A percentile compares a stretch with the other conserved stretches of the same genome.
Evolutionary conservation across 1,140 invertebrate genomes (phyloP).

Genomic region (Aphelinus atriplicis): DNA sequence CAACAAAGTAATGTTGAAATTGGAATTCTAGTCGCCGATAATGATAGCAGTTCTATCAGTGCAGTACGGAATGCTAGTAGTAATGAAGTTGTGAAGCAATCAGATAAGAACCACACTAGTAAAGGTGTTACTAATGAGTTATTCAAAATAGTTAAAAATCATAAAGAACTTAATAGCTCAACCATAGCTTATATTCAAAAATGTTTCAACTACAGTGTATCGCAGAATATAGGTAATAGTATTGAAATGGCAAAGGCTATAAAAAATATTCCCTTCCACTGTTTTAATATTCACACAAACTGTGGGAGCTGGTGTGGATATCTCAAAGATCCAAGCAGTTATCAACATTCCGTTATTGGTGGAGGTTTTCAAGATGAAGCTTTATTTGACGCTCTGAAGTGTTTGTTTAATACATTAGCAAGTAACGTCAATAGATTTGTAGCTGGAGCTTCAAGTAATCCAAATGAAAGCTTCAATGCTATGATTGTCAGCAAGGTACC

Average conservation of each 20-base stretch:
- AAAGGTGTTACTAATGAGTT: no score
- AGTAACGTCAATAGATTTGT: conserved; percentile 26
- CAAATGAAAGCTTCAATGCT: conserved; percentile 44
- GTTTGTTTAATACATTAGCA: conserved; percentile 34
- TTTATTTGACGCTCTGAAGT: conserved; percentile 28
- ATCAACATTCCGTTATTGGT: conserved; percentile 34
- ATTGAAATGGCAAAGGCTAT: conserved; percentile 40
- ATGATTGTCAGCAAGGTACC: conserved; percentile 38
- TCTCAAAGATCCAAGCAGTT: conserved; percentile 23
- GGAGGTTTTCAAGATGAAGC: conserved; percentile 33
- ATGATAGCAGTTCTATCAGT: no score
- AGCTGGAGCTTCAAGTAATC: conserved; percentile 39
- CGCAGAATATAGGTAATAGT: conserved; percentile 43
- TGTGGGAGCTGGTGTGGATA: conserved; percentile 42
- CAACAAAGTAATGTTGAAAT: conserved; percentile 28
- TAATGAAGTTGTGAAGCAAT: no score
- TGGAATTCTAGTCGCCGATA: no score
- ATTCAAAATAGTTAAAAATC: no score
- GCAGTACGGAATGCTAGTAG: no score
- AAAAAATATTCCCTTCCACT: conserved; percentile 40
- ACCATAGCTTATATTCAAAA: conserved; percentile 44
- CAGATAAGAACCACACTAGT: no score
- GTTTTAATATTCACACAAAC: conserved; percentile 37
- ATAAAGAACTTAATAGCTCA: conserved; percentile 35
- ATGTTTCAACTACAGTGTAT: conserved; percentile 40